Conservation (phyloP, 2,113 vertebrate genomes). For the Aplodontia rufa region DNA sequence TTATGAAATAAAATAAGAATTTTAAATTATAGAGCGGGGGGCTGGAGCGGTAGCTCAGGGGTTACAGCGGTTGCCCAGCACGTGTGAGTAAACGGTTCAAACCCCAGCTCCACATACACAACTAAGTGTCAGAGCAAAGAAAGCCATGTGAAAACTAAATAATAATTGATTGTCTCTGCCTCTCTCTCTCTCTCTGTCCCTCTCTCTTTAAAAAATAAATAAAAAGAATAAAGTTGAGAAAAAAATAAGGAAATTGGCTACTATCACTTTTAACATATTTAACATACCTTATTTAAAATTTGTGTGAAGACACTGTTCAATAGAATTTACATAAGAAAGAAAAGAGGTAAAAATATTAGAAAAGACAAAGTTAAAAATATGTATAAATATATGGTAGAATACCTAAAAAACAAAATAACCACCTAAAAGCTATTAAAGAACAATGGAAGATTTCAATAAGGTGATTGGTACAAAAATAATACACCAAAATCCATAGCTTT, state of each 20-base stretch:
- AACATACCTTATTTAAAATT: background rate
- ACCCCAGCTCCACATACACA: no score
- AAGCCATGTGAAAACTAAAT: no score
- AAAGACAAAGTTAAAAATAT: background rate
- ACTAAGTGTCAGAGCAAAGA: no score
- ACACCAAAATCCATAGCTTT: background rate
- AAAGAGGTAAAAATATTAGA: background rate
- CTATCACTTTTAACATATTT: background rate
- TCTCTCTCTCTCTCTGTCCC: no score
- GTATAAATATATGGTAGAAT: background rate
- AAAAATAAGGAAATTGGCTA: background rate
- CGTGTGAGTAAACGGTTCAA: no score
- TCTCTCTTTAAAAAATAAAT: no score
- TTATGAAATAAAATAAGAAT: background rate
- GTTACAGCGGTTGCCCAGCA: no score
- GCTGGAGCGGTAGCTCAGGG: no score
- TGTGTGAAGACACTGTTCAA: background rate
- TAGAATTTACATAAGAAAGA: background rate
- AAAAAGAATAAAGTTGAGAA: background rate
- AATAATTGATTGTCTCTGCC: no score
- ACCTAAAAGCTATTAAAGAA: background rate
- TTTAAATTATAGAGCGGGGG: no score
- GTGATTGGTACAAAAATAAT: background rate
- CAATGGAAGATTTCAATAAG: background rate
- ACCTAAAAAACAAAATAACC: background rate